phyloP scores from a whole-genome alignment of 2,888 invertebrate genomes.

The Agapetus fuscipes region DNA sequence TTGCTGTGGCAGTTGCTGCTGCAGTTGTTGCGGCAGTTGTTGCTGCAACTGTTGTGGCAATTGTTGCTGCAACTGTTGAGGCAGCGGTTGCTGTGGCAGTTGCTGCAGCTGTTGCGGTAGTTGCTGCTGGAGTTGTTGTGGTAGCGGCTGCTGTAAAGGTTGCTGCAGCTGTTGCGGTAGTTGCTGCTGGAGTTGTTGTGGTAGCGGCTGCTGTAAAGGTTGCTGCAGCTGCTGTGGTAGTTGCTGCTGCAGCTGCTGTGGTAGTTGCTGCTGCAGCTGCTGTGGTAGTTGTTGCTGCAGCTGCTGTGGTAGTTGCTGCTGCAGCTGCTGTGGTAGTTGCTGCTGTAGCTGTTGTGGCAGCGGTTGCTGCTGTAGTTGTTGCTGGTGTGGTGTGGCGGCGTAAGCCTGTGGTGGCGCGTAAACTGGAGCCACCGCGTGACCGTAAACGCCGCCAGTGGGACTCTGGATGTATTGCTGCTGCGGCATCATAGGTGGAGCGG shows the following conservation, averaged over 20 bases:
- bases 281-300: background rate
- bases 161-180: constrained; percentile 3
- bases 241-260: background rate
- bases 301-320: background rate
- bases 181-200: constrained; percentile 25
- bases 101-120: constrained; percentile 20
- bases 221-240: constrained; percentile 20
- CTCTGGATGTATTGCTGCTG: constrained; percentile 43
- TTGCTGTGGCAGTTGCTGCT: constrained; percentile 2
- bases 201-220: constrained; percentile 10
- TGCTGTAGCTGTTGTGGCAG: background rate
- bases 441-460: constrained; percentile 31
- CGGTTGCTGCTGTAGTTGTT: constrained; percentile 31
- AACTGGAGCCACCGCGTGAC: constrained; percentile 22
- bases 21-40: constrained; percentile 4
- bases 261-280: background rate
- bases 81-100: constrained; percentile 4
- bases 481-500: constrained; percentile 43
- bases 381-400: constrained; percentile 28
- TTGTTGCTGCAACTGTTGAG: constrained; percentile 24
- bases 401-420: constrained; percentile 25
- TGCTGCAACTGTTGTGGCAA: constrained; percentile 8
- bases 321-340: background rate
- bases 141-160: background rate
- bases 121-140: background rate